phyloP scores from a whole-genome alignment of 2,113 vertebrate species.

The Chauna torquata region DNA sequence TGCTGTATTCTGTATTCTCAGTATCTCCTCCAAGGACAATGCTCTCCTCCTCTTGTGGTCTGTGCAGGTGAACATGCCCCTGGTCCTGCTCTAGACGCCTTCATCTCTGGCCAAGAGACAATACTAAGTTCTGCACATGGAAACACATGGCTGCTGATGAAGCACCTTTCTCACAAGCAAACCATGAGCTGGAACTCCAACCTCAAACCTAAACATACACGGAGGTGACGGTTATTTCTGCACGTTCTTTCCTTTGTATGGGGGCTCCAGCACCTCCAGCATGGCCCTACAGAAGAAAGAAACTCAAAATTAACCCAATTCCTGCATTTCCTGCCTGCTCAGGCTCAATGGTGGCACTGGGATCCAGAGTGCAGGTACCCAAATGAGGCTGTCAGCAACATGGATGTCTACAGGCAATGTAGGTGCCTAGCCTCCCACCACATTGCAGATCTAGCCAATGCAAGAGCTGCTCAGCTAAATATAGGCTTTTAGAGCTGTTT shows the following conservation, averaged over 20 bases:
- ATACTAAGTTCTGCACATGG: not conserved
- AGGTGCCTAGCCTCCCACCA: not conserved
- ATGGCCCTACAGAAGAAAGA: not conserved
- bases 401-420: accelerated
- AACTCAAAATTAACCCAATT: not conserved
- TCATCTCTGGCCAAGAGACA: not conserved
- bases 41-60: too few species aligned
- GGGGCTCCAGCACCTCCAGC: not conserved
- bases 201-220: not conserved
- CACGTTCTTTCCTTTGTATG: not conserved
- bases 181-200: not conserved
- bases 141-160: not conserved
- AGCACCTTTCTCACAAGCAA: not conserved
- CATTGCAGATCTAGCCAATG: not conserved
- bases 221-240: not conserved
- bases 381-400: not conserved
- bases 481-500: not conserved
- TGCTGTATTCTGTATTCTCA: not conserved
- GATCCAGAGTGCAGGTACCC: not conserved
- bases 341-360: not conserved
- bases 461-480: not conserved
- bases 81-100: not conserved
- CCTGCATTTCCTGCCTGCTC: not conserved
- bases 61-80: not conserved
- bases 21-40: too few species aligned